Evolutionary conservation across 1,140 invertebrate species (phyloP).

Genomic region (Aphelinus certus): DNA sequence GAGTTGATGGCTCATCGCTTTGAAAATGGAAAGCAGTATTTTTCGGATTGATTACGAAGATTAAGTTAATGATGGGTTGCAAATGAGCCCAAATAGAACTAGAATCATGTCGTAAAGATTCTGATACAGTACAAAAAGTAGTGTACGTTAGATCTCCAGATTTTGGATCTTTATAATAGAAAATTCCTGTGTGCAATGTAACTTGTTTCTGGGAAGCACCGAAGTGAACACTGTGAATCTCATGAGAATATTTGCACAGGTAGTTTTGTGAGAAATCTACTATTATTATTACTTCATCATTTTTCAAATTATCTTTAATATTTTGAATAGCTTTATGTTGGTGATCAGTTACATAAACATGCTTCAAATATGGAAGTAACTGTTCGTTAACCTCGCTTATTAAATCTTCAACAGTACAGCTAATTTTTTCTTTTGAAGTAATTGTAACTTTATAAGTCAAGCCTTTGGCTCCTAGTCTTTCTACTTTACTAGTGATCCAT

Average conservation of each 20-base stretch:
- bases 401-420: neutral
- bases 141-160: neutral
- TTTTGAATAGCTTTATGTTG: neutral
- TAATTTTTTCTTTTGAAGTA: neutral
- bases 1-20: conserved; percentile 1
- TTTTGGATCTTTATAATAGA: conserved; percentile 8
- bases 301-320: conserved; percentile 8
- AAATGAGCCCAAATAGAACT: neutral
- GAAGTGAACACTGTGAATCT: conserved; percentile 14
- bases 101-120: neutral
- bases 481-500: neutral
- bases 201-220: conserved; percentile 20
- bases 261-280: conserved; percentile 29
- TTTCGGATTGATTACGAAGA: neutral
- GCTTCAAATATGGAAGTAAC: neutral
- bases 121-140: neutral
- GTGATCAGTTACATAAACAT: conserved; percentile 2
- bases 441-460: conserved; percentile 6
- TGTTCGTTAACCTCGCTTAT: neutral
- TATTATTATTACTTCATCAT: conserved; percentile 3
- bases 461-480: conserved; percentile 6
- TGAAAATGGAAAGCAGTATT: neutral
- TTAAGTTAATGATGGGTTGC: neutral
- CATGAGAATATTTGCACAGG: neutral
- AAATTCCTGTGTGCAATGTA: neutral